A percentile compares a stretch with the other conserved stretches of the same genome.
phyloP scores from a whole-genome alignment of 2,113 vertebrate species.

The Macroglossus sobrinus region DNA sequence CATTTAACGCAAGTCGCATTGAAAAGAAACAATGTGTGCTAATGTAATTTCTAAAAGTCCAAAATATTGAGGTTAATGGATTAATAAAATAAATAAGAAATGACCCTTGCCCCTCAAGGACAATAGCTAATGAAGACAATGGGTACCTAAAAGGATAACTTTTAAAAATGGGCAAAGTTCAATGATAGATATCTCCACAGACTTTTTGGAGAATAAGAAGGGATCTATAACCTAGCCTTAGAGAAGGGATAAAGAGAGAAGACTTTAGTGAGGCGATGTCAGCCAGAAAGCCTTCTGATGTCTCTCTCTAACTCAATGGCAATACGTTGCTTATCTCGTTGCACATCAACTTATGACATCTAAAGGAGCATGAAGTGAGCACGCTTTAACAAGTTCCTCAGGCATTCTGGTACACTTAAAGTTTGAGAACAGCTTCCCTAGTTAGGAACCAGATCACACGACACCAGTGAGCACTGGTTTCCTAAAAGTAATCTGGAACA shows the following conservation, averaged over 20 bases:
- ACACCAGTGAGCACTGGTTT: neutral
- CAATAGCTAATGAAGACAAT: neutral
- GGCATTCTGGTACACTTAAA: neutral
- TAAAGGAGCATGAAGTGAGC: neutral
- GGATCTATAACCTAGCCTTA: neutral
- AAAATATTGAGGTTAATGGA: neutral
- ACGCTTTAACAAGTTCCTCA: accelerated
- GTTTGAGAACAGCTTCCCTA: neutral
- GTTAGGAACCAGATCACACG: neutral
- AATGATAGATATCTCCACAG: neutral
- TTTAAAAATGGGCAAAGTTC: neutral
- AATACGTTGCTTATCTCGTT: neutral
- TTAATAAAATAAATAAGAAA: neutral
- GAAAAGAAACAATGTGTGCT: neutral
- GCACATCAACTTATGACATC: neutral
- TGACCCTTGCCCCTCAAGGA: neutral
- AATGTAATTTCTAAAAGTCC: neutral
- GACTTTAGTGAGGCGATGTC: neutral
- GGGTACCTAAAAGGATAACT: neutral
- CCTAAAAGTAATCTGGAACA: neutral
- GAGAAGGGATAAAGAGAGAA: neutral
- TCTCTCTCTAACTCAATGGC: neutral
- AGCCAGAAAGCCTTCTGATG: neutral
- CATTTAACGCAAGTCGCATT: slow-evolving; percentile 22
- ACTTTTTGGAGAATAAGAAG: neutral